phyloP scores from a whole-genome alignment of 2,888 invertebrate species.

The Psococerastis gibbosa region DNA sequence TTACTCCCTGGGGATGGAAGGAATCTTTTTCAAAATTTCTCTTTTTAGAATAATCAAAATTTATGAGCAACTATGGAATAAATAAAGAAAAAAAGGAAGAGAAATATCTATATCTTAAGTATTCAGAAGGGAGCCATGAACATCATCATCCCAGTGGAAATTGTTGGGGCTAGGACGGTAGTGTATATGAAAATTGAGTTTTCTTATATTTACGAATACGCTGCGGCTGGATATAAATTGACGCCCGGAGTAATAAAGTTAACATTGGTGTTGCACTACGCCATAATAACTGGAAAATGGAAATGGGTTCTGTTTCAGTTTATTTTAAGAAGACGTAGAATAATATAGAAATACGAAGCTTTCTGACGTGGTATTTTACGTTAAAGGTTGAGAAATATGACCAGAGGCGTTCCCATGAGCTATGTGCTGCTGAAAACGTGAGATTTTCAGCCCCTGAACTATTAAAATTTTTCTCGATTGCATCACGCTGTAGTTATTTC shows the following conservation, averaged over 20 bases:
- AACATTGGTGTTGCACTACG: not conserved
- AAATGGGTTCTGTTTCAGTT: not conserved
- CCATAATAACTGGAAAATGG: not conserved
- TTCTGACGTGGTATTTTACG: not conserved
- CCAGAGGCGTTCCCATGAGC: not conserved
- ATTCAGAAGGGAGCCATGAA: conserved; percentile 10
- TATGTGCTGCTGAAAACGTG: not conserved
- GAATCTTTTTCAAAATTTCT: conserved; percentile 10
- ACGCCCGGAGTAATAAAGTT: not conserved
- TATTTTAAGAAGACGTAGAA: not conserved
- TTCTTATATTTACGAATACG: not conserved
- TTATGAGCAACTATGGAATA: conserved; percentile 10
- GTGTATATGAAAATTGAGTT: not conserved
- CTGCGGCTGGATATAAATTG: not conserved
- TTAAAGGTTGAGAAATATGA: not conserved
- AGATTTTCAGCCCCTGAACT: not conserved
- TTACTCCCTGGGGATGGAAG: not conserved
- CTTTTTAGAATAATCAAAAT: conserved; percentile 11
- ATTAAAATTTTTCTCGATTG: too few species aligned
- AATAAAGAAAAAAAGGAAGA: conserved; percentile 7
- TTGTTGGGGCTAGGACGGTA: not conserved
- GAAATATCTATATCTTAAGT: conserved; percentile 10
- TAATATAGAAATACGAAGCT: not conserved
- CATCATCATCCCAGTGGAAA: not conserved
- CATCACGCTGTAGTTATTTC: too few species aligned